Base-by-base conservation (phyloP, 2,888 invertebrate genomes). In the Heteromyza rotundicornis region DNA sequence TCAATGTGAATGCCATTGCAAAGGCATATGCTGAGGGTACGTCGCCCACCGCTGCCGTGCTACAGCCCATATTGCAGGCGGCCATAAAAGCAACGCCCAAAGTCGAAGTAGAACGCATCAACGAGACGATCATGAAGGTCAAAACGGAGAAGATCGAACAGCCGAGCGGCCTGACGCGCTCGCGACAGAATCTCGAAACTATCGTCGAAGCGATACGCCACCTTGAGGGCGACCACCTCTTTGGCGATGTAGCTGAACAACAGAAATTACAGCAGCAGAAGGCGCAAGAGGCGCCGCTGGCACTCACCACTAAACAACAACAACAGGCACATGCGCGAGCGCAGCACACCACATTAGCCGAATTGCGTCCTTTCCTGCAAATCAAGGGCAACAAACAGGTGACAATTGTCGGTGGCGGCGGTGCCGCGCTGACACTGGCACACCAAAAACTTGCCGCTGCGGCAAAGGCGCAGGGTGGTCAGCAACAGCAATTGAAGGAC, bases 161-260 rank as follows among this genome's bases (percentile, higher is more conserved):
- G 63, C 76, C 71, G 14, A 16, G 57, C 57, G 16, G 20, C 27
- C 2, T 62, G 55, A 87, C 89, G 16, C 89, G 89, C 60, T 95
- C 95, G 66, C 90, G 96, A 59, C 95, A 96, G 82, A 98, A 97
- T 83, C 87, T 99, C 74, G 97, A 98, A 84, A 98, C 98, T 14
- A 98, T 99, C 70, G 96, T 98, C 40, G 98, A 98, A 83, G 99
- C 99, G 60, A 98, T 99, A 77, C 90, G 97, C 40, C 98, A 98
- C 81, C 85, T 99, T 70, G 98, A 99, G 82, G 98, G 98, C 44
- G 97, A 96, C 82, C 95, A 95, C 82, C 85, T 96, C 79, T 96
- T 96, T 84, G 89, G 90, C 68, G 95, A 95, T 75, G 76, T 89
- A 73, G 69, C 67, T 36, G 73, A 71, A 35, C 72, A 77, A 58